These are phyloP conservation scores for Gymnodraco acuticeps DNA, from an alignment of 2,797 vertebrate genomes.

Conservation along the genomic window DNA sequence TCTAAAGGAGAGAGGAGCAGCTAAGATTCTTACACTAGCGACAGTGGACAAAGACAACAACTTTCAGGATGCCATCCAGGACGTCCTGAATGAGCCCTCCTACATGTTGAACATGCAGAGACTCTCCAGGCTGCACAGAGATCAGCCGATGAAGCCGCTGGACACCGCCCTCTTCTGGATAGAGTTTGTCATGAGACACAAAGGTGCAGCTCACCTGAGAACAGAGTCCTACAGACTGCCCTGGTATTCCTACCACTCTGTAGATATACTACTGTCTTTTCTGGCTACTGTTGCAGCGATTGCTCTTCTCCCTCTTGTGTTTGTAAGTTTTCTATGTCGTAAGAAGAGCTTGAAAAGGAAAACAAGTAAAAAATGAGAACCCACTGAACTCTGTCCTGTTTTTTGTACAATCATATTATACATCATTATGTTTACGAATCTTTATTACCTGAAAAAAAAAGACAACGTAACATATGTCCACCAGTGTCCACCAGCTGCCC, in stretches of 20 bases:
- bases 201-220: conserved; percentile 79
- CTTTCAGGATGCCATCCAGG: conserved; percentile 64
- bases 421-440: not conserved
- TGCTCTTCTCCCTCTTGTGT: not conserved
- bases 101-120: conserved; percentile 79
- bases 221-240: conserved; percentile 69
- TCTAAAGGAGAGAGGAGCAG: conserved; percentile 65
- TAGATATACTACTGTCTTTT: conserved; percentile 62
- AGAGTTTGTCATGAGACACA: conserved; percentile 83
- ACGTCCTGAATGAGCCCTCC: conserved; percentile 72
- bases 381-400: not conserved
- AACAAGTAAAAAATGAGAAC: conserved; percentile 2
- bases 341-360: conserved; percentile 26
- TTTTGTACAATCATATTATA: not conserved
- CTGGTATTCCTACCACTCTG: conserved; percentile 75
- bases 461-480: not conserved
- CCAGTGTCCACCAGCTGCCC: not conserved
- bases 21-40: conserved; percentile 58
- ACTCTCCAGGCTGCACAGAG: conserved; percentile 77
- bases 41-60: conserved; percentile 48
- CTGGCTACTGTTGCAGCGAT: not conserved
- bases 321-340: conserved; percentile 18
- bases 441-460: not conserved
- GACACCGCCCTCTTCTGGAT: conserved; percentile 80
- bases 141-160: conserved; percentile 65